These are phyloP conservation scores for Formicarius rufipectus DNA, from an alignment of 2,113 vertebrate genomes.

Conservation along the genomic window DNA sequence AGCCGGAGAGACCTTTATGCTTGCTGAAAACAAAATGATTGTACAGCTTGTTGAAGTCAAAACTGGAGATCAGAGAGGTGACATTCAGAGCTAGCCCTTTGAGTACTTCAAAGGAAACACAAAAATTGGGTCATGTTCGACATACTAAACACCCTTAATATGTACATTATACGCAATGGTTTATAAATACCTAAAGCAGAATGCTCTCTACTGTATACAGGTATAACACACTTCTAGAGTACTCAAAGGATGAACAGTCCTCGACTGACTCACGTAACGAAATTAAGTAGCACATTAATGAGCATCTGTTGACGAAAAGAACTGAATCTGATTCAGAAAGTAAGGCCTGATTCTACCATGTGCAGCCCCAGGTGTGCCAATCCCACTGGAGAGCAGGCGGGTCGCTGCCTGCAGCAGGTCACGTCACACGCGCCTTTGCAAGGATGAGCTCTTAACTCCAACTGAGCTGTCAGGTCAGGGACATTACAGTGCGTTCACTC, in stretches of 20 bases:
- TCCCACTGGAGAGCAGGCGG: not conserved
- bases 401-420: not conserved
- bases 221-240: conserved; percentile 17
- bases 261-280: not conserved
- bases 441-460: not conserved
- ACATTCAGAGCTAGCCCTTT: conserved; percentile 74
- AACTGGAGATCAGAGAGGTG: conserved; percentile 53
- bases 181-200: conserved; percentile 52
- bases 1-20: conserved; percentile 65
- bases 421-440: not conserved
- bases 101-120: conserved; percentile 62
- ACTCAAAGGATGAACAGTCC: conserved; percentile 45
- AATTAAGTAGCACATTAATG: conserved; percentile 38
- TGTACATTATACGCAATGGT: conserved; percentile 25
- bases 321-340: conserved; percentile 62
- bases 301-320: conserved; percentile 63
- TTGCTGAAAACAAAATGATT: conserved; percentile 18
- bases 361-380: conserved; percentile 48
- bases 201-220: conserved; percentile 15
- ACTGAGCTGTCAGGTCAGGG: not conserved
- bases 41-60: conserved; percentile 48
- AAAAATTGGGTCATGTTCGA: not conserved
- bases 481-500: conserved; percentile 43
- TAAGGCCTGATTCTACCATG: conserved; percentile 72
- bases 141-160: conserved; percentile 39